Conservation (phyloP, 2,888 invertebrate genomes). For the Andrena flavipes region DNA sequence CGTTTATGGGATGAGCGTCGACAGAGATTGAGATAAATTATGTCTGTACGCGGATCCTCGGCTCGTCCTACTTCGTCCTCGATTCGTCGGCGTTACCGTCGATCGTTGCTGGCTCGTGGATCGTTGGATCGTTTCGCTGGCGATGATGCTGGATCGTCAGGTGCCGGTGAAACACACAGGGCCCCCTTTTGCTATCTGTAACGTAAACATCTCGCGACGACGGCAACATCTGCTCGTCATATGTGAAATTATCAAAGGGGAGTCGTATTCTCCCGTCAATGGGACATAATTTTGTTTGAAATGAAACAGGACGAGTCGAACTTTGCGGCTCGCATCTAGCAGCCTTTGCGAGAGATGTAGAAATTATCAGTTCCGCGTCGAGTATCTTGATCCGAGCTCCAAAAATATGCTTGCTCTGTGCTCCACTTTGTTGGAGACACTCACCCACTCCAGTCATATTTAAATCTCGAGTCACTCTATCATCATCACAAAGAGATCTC, state of each 20-base stretch:
- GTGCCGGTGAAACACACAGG: slow-evolving; percentile 45
- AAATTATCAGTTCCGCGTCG: too few relatives aligned
- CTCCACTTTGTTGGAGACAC: too few relatives aligned
- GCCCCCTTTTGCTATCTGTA: slow-evolving; percentile 31
- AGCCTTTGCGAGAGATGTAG: too few relatives aligned
- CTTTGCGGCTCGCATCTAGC: background rate
- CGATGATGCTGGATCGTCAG: slow-evolving; percentile 49
- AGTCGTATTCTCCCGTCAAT: background rate
- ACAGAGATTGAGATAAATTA: background rate
- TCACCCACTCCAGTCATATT: too few relatives aligned
- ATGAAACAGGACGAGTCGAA: background rate
- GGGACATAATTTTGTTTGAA: background rate
- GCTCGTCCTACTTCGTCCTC: background rate
- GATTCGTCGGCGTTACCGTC: background rate
- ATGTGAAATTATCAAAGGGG: slow-evolving; percentile 40
- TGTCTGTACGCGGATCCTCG: too few relatives aligned
- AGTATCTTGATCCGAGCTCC: too few relatives aligned
- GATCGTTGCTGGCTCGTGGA: slow-evolving; percentile 3
- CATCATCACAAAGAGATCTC: too few relatives aligned
- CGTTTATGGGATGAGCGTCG: background rate
- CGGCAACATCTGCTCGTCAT: slow-evolving; percentile 69
- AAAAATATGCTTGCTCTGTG: too few relatives aligned
- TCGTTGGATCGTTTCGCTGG: slow-evolving; percentile 20
- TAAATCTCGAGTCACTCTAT: too few relatives aligned
- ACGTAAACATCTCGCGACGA: slow-evolving; percentile 55